Evolutionary conservation across 1,140 invertebrate species (phyloP).

Genomic region (Pseudomyrmex gracilis): DNA sequence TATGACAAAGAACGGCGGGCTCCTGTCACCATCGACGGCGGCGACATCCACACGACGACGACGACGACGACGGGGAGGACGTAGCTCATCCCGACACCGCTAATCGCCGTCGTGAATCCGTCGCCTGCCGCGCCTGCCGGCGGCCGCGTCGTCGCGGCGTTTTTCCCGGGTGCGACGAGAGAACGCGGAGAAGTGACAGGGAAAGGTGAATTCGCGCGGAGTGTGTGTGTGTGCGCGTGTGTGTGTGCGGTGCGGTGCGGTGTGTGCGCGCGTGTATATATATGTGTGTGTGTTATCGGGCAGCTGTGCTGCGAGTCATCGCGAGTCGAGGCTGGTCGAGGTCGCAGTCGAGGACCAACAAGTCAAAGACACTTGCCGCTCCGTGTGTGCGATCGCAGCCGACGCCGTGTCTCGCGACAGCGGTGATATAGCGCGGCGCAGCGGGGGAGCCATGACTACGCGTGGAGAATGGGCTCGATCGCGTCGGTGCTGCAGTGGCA

Average conservation of each 20-base stretch:
- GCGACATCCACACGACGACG: conserved; percentile 49
- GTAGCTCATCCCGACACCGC: conserved; percentile 54
- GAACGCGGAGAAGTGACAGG: conserved; percentile 13
- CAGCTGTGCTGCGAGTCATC: conserved; percentile 5
- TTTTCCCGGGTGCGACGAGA: conserved; percentile 15
- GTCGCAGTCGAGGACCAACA: conserved; percentile 50
- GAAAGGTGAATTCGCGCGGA: background rate
- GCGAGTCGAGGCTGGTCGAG: conserved; percentile 35
- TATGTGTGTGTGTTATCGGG: conserved; percentile 2
- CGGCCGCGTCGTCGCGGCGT: conserved; percentile 46
- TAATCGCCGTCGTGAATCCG: conserved; percentile 63
- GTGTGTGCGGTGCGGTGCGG: no score
- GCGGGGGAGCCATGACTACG: conserved; percentile 83
- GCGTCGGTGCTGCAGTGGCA: conserved; percentile 96
- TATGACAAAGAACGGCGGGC: conserved; percentile 84
- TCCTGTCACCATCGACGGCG: conserved; percentile 66
- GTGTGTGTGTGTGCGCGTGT: background rate
- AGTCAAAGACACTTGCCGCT: conserved; percentile 24
- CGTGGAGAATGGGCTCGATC: conserved; percentile 92
- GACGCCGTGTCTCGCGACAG: conserved; percentile 34
- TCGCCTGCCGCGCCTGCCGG: conserved; percentile 1
- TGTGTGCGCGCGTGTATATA: background rate
- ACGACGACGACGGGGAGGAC: conserved; percentile 36
- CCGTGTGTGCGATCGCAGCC: conserved; percentile 5
- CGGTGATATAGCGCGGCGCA: conserved; percentile 59